Conservation (phyloP, 2,888 invertebrate genomes). For the Cheilosia pagana region DNA sequence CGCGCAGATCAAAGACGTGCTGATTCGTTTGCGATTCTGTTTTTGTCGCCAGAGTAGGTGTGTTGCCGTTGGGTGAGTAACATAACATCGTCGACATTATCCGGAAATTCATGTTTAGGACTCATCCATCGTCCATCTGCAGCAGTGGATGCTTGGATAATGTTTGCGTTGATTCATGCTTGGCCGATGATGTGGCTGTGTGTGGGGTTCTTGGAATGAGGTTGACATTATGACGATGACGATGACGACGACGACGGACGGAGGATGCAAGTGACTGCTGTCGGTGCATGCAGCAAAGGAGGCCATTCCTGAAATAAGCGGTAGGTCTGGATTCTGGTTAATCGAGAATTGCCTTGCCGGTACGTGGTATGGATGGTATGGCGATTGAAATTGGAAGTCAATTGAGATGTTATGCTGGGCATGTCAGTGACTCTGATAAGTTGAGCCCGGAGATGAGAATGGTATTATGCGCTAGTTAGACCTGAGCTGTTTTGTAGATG, state of each 20-base stretch:
- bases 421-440: conserved; percentile 11
- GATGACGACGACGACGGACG: conserved; percentile 11
- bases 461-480: background rate
- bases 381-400: conserved; percentile 40
- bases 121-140: conserved; percentile 68
- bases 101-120: conserved; percentile 72
- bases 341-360: conserved; percentile 27
- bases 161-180: conserved; percentile 58
- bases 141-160: conserved; percentile 25
- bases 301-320: conserved; percentile 28
- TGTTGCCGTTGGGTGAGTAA: conserved; percentile 60
- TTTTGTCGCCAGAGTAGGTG: conserved; percentile 73
- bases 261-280: conserved; percentile 29
- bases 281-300: conserved; percentile 9
- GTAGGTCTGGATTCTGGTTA: conserved; percentile 47
- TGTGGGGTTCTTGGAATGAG: conserved; percentile 54
- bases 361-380: background rate
- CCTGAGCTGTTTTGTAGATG: background rate
- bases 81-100: conserved; percentile 66
- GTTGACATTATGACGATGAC: conserved; percentile 38
- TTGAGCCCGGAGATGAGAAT: conserved; percentile 2
- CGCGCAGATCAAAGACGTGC: conserved; percentile 64
- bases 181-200: conserved; percentile 14
- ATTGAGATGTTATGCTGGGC: conserved; percentile 57
- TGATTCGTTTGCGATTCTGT: conserved; percentile 69